Conservation (phyloP, 1,140 invertebrate species). For the Holotrichia oblita region DNA sequence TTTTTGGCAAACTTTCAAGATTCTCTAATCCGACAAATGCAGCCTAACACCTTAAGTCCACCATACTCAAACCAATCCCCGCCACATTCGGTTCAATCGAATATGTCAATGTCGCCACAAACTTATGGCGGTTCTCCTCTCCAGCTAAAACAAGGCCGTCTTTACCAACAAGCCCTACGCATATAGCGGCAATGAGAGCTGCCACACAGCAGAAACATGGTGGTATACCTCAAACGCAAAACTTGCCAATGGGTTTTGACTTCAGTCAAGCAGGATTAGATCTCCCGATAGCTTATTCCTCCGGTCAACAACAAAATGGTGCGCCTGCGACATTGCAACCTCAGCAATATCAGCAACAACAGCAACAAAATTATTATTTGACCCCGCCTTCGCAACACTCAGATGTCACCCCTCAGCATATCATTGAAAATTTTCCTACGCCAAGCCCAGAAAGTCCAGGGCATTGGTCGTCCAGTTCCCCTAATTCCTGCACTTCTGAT, state of each 20-base stretch:
- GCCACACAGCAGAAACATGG: conserved; percentile 86
- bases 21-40: conserved; percentile 65
- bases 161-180: conserved; percentile 91
- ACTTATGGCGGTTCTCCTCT: conserved; percentile 77
- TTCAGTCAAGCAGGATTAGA: conserved; percentile 65
- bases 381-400: conserved; percentile 87
- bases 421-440: conserved; percentile 87
- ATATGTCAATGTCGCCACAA: conserved; percentile 80
- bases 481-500: conserved; percentile 83
- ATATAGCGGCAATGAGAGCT: conserved; percentile 90
- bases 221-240: conserved; percentile 67
- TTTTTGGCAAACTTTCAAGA: conserved; percentile 71
- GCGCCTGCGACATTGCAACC: conserved; percentile 57
- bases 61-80: conserved; percentile 86
- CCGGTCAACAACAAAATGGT: conserved; percentile 59
- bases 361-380: conserved; percentile 76
- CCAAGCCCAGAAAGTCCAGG: conserved; percentile 94
- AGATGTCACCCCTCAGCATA: conserved; percentile 72
- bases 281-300: conserved; percentile 57
- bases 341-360: conserved; percentile 62
- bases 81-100: conserved; percentile 81
- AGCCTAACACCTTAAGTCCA: conserved; percentile 73
- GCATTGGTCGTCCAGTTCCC: conserved; percentile 93
- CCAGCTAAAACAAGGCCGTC: conserved; percentile 86
- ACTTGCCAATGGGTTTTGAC: conserved; percentile 64